Conservation (phyloP, 2,888 invertebrate species). For the Caenorhabditis doughertyi region DNA sequence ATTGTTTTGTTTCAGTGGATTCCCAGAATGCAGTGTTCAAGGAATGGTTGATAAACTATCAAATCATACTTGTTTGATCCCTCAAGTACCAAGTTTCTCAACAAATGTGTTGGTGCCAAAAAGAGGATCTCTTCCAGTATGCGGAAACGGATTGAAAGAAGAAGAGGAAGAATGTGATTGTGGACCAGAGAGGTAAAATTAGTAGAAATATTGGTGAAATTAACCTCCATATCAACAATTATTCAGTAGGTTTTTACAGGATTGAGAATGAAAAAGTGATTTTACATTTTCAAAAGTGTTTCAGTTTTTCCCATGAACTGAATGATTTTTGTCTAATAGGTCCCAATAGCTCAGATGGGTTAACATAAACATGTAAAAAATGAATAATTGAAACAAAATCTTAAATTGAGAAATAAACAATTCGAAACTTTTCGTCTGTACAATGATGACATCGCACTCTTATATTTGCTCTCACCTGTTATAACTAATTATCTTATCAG, state of each 20-base stretch:
- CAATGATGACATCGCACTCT: slow-evolving; percentile 13
- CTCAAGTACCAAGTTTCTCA: slow-evolving; percentile 18
- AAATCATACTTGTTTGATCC: slow-evolving; percentile 62
- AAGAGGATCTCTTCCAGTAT: slow-evolving; percentile 57
- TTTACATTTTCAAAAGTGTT: neutral
- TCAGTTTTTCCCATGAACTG: too few species aligned
- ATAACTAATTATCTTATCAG: slow-evolving; percentile 42
- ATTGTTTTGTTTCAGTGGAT: slow-evolving; percentile 65
- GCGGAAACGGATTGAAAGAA: slow-evolving; percentile 73
- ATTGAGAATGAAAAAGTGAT: neutral
- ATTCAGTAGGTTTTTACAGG: too few species aligned
- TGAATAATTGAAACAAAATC: neutral
- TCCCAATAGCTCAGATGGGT: too few species aligned
- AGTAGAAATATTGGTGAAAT: neutral
- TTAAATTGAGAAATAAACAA: neutral
- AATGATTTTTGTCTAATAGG: too few species aligned
- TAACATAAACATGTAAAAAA: too few species aligned
- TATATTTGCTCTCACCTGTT: slow-evolving; percentile 16
- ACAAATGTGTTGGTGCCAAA: slow-evolving; percentile 38
- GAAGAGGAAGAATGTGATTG: slow-evolving; percentile 73
- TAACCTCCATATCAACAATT: too few species aligned
- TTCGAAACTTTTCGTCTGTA: neutral
- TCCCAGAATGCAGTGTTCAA: slow-evolving; percentile 72
- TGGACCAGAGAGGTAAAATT: slow-evolving; percentile 66
- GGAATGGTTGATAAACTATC: slow-evolving; percentile 67